A percentile compares a stretch with the other conserved stretches of the same genome.
These are phyloP conservation scores for Blastomussa wellsi DNA, from an alignment of 92 coral and sea anemone genomes.

Conservation along the genomic window DNA sequence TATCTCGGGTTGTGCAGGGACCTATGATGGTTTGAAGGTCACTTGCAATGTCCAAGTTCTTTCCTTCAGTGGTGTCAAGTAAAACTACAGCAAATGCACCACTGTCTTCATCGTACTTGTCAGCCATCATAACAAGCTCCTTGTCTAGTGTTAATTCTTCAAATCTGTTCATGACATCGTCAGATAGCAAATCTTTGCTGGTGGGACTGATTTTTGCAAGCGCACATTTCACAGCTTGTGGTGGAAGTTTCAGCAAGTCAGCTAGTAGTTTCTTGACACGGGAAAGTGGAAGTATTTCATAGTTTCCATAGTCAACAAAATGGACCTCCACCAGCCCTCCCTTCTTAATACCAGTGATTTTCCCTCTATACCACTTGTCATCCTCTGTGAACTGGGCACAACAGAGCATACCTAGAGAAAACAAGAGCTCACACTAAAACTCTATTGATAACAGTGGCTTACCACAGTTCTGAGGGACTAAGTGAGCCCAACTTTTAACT, in stretches of 20 bases:
- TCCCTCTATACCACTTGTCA: conserved; percentile 88
- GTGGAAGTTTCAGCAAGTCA: conserved; percentile 76
- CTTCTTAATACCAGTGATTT: conserved; percentile 65
- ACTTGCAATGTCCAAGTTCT: conserved; percentile 58
- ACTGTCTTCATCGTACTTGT: conserved; percentile 54
- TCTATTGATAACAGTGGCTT: too few species aligned
- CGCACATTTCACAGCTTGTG: conserved; percentile 80
- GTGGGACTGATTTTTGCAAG: conserved; percentile 60
- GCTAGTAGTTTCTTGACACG: conserved; percentile 66
- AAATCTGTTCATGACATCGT: conserved; percentile 70
- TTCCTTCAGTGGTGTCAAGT: conserved; percentile 78
- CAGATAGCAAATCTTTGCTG: conserved; percentile 32
- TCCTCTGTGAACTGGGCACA: conserved; percentile 83
- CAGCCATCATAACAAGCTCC: conserved; percentile 88
- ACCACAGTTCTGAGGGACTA: too few species aligned
- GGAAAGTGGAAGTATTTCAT: conserved; percentile 67
- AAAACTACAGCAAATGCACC: conserved; percentile 60
- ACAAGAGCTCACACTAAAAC: not conserved
- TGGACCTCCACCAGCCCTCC: conserved; percentile 80
- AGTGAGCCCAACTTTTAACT: too few species aligned
- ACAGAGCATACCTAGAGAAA: conserved; percentile 72
- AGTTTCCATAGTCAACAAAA: conserved; percentile 93
- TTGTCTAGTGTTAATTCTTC: conserved; percentile 73
- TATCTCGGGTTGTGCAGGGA: conserved; percentile 24
- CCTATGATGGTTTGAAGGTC: conserved; percentile 34